Evolutionary conservation across 2,113 vertebrate species (phyloP).

Genomic region (Barbus barbus): DNA sequence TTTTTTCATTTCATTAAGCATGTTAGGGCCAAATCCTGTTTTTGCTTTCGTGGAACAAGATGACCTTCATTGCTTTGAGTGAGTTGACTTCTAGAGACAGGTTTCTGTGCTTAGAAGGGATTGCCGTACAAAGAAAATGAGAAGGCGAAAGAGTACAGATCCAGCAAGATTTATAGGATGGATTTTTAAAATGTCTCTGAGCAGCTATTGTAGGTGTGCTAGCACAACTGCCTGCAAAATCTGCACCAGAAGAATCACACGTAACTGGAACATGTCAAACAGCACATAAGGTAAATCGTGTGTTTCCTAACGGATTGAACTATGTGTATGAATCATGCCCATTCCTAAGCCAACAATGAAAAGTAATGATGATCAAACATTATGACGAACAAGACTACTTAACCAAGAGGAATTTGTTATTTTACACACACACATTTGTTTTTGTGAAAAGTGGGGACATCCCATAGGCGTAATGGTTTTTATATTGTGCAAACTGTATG

Average conservation of each 20-base stretch:
- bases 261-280: constrained; percentile 39
- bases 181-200: constrained; percentile 23
- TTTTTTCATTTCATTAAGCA: constrained; percentile 16
- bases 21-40: constrained; percentile 26
- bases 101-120: constrained; percentile 25
- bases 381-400: neutral
- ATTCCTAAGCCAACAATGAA: constrained; percentile 43
- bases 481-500: too few species aligned
- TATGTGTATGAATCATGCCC: constrained; percentile 31
- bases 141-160: constrained; percentile 18
- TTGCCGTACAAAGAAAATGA: constrained; percentile 27
- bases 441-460: too few species aligned
- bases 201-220: neutral
- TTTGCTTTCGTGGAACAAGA: constrained; percentile 29
- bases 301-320: constrained; percentile 28
- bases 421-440: neutral
- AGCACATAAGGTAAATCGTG: constrained; percentile 49
- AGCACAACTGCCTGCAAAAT: constrained; percentile 32
- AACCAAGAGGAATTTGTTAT: neutral
- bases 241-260: constrained; percentile 29
- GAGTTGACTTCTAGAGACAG: constrained; percentile 26
- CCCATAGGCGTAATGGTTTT: too few species aligned
- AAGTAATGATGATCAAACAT: constrained; percentile 8
- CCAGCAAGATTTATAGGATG: neutral
- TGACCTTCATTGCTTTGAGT: neutral